Conservation (phyloP, 2,113 vertebrate genomes). For the Bufo gargarizans region DNA sequence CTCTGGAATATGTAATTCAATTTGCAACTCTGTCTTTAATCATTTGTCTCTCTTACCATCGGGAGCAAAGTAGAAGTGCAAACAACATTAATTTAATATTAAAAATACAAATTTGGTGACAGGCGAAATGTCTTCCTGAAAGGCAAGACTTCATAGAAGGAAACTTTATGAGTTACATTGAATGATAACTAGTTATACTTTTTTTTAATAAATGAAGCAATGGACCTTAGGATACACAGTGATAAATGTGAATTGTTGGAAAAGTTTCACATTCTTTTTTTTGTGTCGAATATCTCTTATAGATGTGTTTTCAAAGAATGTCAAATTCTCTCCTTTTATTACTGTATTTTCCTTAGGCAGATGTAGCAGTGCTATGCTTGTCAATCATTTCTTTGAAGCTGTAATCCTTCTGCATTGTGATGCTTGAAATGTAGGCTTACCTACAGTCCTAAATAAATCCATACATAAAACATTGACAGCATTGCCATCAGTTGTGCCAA, state of each 20-base stretch:
- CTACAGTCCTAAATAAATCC: too few relatives aligned
- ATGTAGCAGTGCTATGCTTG: too few relatives aligned
- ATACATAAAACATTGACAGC: too few relatives aligned
- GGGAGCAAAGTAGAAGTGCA: neutral
- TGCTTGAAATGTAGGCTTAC: too few relatives aligned
- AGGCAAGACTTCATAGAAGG: neutral
- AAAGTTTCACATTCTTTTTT: neutral
- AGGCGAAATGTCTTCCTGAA: neutral
- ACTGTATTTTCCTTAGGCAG: too few relatives aligned
- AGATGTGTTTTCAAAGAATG: too few relatives aligned
- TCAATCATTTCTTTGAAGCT: too few relatives aligned
- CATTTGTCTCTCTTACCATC: constrained; percentile 2
- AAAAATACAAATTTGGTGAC: constrained; percentile 13
- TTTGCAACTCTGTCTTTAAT: constrained; percentile 7
- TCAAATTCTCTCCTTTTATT: too few relatives aligned
- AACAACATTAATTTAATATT: constrained; percentile 4
- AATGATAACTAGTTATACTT: neutral
- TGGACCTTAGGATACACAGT: neutral
- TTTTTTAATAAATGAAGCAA: neutral
- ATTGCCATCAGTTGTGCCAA: too few relatives aligned
- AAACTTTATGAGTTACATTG: neutral
- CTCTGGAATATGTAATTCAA: neutral
- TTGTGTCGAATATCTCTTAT: neutral
- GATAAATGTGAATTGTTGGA: neutral
- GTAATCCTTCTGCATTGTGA: too few relatives aligned